Evolutionary conservation across 2,113 vertebrate genomes (phyloP), one percentile per base, ranked within the genome.

Genomic region (Vanacampus margaritifer): DNA sequence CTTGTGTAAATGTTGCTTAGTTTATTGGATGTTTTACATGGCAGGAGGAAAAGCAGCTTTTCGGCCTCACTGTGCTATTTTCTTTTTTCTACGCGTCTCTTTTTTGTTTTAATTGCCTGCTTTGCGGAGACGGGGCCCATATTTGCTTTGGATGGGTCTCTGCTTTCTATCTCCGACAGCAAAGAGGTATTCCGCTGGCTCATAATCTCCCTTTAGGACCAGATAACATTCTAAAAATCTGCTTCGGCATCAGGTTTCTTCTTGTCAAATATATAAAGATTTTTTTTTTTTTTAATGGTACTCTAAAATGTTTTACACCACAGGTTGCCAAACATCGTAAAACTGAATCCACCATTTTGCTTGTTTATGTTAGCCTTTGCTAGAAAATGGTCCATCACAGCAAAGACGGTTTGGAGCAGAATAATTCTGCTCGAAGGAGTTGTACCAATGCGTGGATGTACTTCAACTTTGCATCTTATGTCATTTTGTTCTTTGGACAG

Each of bases 191-290:
- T 62, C 60, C 24, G n/a, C 60, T 17, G 60, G 14, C 23, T 62
- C 36, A 41, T 62, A 62, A 43, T 62, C 60, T 62, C 39, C 14
- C 39, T 43, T 43, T 16, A 43, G 37, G 60, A 5, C 37, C 37
- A 62, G 60, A 62, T 62, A 62, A 62, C 37, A 16, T 62, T 43
- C 60, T 43, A 41, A 57, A 57, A 57, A 62, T 62, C 60, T 24
- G 24, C 60, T 43, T 26, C 23, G 13, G 60, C 60, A 62, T 43
- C 37, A 43, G 14, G 39, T 62, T 62, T 43, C 14, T 16, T 62
- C 37, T 62, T 43, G 23, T n/a, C 12, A 39, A 39, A 61, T 23
- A 13, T 57, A 28, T 28, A 14, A 6, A 23, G 9, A 6, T 16
- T 1, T 41, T 14, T 17, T 39, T 37, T 19, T 37, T n/a, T 61